Evolutionary conservation across 2,888 invertebrate species (phyloP), one percentile per base, ranked within the genome.

Genomic region (Suillia variegata): DNA sequence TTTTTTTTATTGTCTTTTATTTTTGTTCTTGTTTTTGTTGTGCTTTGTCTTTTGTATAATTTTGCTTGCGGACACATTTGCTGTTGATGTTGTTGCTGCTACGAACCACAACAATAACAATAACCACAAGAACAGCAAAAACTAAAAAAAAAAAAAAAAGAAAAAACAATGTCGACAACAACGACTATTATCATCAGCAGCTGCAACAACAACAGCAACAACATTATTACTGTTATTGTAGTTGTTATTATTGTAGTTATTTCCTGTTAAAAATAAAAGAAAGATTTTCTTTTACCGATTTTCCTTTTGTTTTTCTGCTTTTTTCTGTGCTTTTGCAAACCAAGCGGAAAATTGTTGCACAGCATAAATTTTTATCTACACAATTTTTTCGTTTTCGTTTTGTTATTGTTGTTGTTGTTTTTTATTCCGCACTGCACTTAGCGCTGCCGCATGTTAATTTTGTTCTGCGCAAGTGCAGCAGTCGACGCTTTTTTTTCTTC

Each of bases 221-320:
- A 45, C 45, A 45, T 18, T 20, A 45, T 45, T 45, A 20, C 13
- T 45, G 13, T 45, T 20, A 45, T 20, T 45, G 20, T 45, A 12
- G 18, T 45, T 45, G 45, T 45, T 45, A 45, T 45, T 45, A 45
- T 45, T 45, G 45, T 45, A 45, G 45, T 17, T 45, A 45, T 45
- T 45, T 45, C 45, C 45, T 45, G 45, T 45, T 45, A 45, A 45
- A 17, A 45, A 45, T 18, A 38, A n/a, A 13, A 26, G 26, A 5
- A 26, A 26, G 26, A 38, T 45, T 18, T 45, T 45, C 38, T 38
- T 8, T 31, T 38, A 38, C n/a, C 8, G n/a, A 18, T 20, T 17
- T 45, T 13, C 18, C 20, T 20, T 17, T 45, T 13, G 8, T 45
- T 45, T 5, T 45, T 4, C 8, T 13, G 17, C 13, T 45, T 38